Percentiles rank a stretch among this genome's conserved stretches.
phyloP scores from a whole-genome alignment of 2,888 invertebrate genomes.

The Heliconius cydno region DNA sequence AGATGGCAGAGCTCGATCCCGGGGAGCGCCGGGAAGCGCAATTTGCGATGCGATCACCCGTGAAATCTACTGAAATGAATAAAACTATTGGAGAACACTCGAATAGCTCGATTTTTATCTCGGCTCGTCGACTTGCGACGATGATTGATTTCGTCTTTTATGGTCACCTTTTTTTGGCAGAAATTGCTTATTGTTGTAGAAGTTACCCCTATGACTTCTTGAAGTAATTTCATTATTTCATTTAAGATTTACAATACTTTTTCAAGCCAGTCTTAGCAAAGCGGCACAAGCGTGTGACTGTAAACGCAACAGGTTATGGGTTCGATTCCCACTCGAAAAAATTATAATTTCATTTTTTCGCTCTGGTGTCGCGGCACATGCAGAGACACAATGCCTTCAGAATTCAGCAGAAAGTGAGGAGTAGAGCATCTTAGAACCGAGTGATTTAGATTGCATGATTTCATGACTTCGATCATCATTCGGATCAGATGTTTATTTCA shows the following conservation, averaged over 20 bases:
- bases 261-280: too few relatives aligned
- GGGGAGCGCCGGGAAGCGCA: slow-evolving; percentile 70
- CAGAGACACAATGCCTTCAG: too few relatives aligned
- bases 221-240: not conserved
- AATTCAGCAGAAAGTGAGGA: too few relatives aligned
- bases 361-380: too few relatives aligned
- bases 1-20: slow-evolving; percentile 81
- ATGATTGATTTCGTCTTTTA: slow-evolving; percentile 47
- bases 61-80: slow-evolving; percentile 82
- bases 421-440: too few relatives aligned
- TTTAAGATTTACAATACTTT: too few relatives aligned
- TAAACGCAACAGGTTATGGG: too few relatives aligned
- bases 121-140: slow-evolving; percentile 45
- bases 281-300: too few relatives aligned
- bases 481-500: not conserved
- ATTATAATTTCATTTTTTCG: too few relatives aligned
- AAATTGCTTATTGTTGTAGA: not conserved
- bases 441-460: too few relatives aligned
- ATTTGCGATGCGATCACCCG: slow-evolving; percentile 77
- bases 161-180: slow-evolving; percentile 5
- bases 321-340: too few relatives aligned
- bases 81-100: slow-evolving; percentile 76
- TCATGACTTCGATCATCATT: not conserved
- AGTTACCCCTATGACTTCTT: not conserved
- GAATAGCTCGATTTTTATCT: slow-evolving; percentile 61